phyloP scores from a whole-genome alignment of 2,113 vertebrate species.

The Dicerorhinus sumatrensis region DNA sequence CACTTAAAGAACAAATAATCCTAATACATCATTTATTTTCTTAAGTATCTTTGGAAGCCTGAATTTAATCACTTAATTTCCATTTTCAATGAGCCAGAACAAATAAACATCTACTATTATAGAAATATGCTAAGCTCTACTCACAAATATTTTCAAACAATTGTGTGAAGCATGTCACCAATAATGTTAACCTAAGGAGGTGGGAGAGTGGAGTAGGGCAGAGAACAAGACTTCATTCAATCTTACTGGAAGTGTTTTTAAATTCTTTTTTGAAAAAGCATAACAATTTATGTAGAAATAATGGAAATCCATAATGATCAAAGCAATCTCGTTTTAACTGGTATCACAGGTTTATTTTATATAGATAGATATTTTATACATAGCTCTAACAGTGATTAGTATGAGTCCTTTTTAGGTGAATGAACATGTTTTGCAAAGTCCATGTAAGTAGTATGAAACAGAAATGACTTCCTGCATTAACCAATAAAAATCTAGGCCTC shows the following conservation, averaged over 20 bases:
- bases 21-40: slow-evolving; percentile 50
- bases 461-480: not conserved
- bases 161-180: not conserved
- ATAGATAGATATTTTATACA: not conserved
- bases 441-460: not conserved
- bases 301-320: not conserved
- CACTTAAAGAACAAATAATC: slow-evolving; percentile 9
- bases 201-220: fast-evolving
- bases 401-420: not conserved
- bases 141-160: not conserved
- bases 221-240: not conserved
- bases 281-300: not conserved
- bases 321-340: not conserved
- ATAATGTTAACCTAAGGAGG: not conserved
- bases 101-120: not conserved
- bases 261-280: not conserved
- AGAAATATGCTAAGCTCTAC: slow-evolving; percentile 11
- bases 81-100: not conserved
- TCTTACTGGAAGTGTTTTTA: not conserved
- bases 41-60: not conserved
- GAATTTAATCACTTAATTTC: slow-evolving; percentile 48
- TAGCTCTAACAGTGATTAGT: not conserved
- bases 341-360: not conserved
- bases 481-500: not conserved
- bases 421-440: not conserved